Conservation (phyloP, 2,888 invertebrate genomes). For the Diadromus collaris region DNA sequence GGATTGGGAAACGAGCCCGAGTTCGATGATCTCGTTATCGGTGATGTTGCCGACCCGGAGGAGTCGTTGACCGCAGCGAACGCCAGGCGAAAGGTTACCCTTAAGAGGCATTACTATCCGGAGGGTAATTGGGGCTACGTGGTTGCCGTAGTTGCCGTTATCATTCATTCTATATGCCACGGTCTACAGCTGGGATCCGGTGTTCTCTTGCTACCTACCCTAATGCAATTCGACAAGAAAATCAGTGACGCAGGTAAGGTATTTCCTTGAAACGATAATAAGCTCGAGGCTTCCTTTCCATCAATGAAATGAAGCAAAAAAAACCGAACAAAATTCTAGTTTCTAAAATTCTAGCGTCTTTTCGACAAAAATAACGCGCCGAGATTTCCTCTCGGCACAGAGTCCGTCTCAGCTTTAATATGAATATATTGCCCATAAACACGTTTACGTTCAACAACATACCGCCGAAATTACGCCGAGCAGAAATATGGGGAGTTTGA, state of each 20-base stretch:
- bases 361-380: not conserved
- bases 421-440: conserved; percentile 15
- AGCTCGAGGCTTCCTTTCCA: not conserved
- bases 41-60: conserved; percentile 65
- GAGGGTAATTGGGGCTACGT: conserved; percentile 95
- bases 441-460: not conserved
- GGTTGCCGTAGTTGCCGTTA: conserved; percentile 86
- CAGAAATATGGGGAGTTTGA: conserved; percentile 27
- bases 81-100: conserved; percentile 73
- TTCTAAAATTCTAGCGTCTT: not conserved
- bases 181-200: conserved; percentile 87
- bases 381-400: not conserved
- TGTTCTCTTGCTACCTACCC: conserved; percentile 74
- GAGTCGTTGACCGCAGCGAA: conserved; percentile 72
- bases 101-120: conserved; percentile 87
- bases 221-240: conserved; percentile 61
- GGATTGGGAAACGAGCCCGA: conserved; percentile 69
- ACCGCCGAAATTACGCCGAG: conserved; percentile 1
- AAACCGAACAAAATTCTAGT: not conserved
- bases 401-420: not conserved
- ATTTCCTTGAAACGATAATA: not conserved
- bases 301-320: not conserved
- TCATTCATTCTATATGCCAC: conserved; percentile 87
- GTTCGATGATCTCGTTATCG: conserved; percentile 67
- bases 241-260: conserved; percentile 68